Conservation (phyloP, 2,113 vertebrate genomes). For the Uria aalge region DNA sequence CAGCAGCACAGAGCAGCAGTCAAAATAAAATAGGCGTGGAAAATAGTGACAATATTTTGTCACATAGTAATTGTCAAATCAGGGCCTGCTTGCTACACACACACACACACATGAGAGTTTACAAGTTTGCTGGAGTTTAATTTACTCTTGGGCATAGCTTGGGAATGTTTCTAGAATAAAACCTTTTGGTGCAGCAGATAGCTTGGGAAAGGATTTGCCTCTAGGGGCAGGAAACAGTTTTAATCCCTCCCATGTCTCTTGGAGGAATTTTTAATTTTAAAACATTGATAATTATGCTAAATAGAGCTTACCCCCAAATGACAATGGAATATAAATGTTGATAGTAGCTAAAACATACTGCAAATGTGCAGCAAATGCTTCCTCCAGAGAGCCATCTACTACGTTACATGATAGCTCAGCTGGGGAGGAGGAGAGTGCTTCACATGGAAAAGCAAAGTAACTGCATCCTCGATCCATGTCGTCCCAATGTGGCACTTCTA, state of each 20-base stretch:
- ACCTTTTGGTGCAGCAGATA: slow-evolving; percentile 5
- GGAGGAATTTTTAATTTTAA: slow-evolving; percentile 42
- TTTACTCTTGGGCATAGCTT: slow-evolving; percentile 1
- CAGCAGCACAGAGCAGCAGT: background rate
- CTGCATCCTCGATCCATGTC: background rate
- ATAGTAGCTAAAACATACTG: slow-evolving; percentile 48
- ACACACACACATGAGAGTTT: background rate
- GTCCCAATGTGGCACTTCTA: background rate
- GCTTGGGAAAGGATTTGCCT: slow-evolving; percentile 11
- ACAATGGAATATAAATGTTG: slow-evolving; percentile 53
- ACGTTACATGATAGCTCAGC: background rate
- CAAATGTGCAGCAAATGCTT: background rate
- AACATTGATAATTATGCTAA: slow-evolving; percentile 48
- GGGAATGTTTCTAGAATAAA: slow-evolving; percentile 18
- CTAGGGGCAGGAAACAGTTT: background rate
- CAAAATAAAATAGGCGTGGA: background rate
- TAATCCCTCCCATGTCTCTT: slow-evolving; percentile 2
- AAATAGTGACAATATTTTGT: background rate
- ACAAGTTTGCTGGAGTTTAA: background rate
- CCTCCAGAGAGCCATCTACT: slow-evolving; percentile 21
- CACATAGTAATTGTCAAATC: background rate
- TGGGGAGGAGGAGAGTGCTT: background rate
- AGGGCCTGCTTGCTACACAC: background rate
- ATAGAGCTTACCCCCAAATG: slow-evolving; percentile 43
- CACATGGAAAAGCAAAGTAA: background rate